These are phyloP conservation scores for Thamnaconus septentrionalis DNA, from an alignment of 2,113 vertebrate species.

Conservation along the genomic window DNA sequence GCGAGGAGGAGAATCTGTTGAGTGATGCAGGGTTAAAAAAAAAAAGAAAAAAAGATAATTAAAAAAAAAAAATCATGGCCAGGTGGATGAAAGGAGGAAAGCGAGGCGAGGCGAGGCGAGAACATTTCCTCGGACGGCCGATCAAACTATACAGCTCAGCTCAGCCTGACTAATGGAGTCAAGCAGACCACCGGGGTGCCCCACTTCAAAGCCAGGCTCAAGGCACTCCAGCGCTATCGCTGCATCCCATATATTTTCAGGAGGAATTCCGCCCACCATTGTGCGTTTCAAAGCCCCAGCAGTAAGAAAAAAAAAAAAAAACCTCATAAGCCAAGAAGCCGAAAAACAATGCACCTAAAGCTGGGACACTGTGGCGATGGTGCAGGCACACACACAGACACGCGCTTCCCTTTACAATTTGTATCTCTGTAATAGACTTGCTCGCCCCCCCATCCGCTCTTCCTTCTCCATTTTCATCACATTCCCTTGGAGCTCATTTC, in stretches of 20 bases:
- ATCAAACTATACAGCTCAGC: constrained; percentile 23
- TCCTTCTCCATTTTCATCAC: constrained; percentile 23
- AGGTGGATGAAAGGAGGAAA: constrained; percentile 14
- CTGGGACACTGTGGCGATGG: constrained; percentile 23
- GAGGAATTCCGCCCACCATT: constrained; percentile 65
- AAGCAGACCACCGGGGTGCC: constrained; percentile 16
- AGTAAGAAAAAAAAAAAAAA: constrained; percentile 39
- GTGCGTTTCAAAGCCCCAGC: constrained; percentile 54
- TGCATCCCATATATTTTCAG: constrained; percentile 43
- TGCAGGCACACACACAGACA: neutral
- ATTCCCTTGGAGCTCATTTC: constrained; percentile 40
- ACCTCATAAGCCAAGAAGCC: neutral
- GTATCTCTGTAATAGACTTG: constrained; percentile 44
- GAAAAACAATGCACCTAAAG: constrained; percentile 65
- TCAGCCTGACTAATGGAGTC: constrained; percentile 23
- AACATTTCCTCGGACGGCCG: constrained; percentile 21
- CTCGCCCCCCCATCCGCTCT: neutral
- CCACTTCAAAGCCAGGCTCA: constrained; percentile 58
- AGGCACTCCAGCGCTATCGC: constrained; percentile 16
- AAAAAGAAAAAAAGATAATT: no score
- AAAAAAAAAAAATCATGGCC: constrained; percentile 23
- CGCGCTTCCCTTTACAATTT: constrained; percentile 43
- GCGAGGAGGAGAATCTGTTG: constrained; percentile 14
- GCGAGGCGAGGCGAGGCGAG: constrained; percentile 4
- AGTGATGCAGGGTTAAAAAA: constrained; percentile 8